Conservation (phyloP, 2,888 invertebrate species). For the Zaprionus bogoriensis region DNA sequence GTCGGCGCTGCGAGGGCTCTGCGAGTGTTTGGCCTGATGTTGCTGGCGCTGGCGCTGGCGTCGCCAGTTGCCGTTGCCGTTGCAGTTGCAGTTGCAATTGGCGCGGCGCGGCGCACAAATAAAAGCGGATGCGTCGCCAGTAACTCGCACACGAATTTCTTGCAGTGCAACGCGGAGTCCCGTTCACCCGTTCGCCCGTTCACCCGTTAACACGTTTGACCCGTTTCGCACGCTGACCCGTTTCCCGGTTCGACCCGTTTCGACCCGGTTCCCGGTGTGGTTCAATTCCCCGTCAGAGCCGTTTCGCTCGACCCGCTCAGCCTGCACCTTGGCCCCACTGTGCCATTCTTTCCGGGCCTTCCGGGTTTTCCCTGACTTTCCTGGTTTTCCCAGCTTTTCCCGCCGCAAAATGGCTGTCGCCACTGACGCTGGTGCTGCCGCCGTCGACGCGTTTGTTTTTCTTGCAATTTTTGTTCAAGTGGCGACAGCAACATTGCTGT, state of each 20-base stretch:
- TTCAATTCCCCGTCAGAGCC: neutral
- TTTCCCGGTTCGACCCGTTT: neutral
- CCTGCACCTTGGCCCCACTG: too few relatives aligned
- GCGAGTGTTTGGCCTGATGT: constrained; percentile 51
- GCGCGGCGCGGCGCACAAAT: constrained; percentile 61
- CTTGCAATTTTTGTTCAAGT: constrained; percentile 38
- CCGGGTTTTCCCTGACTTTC: neutral
- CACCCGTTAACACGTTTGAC: too few relatives aligned
- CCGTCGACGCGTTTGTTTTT: constrained; percentile 12
- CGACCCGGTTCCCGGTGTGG: too few relatives aligned
- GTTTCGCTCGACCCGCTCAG: too few relatives aligned
- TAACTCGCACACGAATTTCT: constrained; percentile 29
- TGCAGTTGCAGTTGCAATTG: constrained; percentile 72
- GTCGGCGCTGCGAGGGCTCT: too few relatives aligned
- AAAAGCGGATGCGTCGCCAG: constrained; percentile 71
- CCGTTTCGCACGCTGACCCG: neutral
- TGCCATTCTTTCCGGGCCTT: neutral
- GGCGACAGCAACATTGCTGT: constrained; percentile 29
- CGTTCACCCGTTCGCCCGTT: neutral
- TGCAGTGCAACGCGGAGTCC: neutral
- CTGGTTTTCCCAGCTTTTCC: neutral
- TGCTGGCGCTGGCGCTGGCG: constrained; percentile 51
- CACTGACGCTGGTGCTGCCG: constrained; percentile 16
- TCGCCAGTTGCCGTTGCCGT: constrained; percentile 58
- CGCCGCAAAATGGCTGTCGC: constrained; percentile 25